Percentiles rank a stretch among this genome's conserved stretches.
phyloP scores from a whole-genome alignment of 2,888 invertebrate species.

The Amblyteles armatorius region DNA sequence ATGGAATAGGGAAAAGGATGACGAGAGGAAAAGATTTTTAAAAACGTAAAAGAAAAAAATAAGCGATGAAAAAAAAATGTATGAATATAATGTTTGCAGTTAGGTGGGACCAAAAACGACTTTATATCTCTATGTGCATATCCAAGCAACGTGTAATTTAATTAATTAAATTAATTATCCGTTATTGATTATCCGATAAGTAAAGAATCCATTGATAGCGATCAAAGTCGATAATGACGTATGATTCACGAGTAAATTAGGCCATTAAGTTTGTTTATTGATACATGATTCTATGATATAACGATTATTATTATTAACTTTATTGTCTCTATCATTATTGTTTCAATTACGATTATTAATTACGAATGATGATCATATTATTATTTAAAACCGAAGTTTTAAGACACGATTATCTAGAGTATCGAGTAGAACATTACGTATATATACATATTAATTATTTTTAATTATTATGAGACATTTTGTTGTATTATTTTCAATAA shows the following conservation, averaged over 20 bases:
- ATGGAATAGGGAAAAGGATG: conserved; percentile 41
- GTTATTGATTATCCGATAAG: conserved; percentile 81
- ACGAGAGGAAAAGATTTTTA: conserved; percentile 71
- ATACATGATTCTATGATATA: conserved; percentile 83
- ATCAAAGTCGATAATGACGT: conserved; percentile 79
- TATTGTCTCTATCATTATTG: conserved; percentile 75
- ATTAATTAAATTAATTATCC: conserved; percentile 84
- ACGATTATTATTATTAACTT: conserved; percentile 77
- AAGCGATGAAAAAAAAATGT: conserved; percentile 74
- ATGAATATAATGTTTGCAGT: conserved; percentile 84
- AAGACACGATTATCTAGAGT: conserved; percentile 83
- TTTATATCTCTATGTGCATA: conserved; percentile 85
- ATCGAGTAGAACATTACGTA: conserved; percentile 83
- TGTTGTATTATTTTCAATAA: conserved; percentile 85
- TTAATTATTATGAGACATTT: conserved; percentile 83
- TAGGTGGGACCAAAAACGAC: conserved; percentile 85
- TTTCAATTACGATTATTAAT: conserved; percentile 78
- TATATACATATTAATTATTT: conserved; percentile 84
- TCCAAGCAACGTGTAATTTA: conserved; percentile 84
- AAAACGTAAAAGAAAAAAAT: conserved; percentile 62
- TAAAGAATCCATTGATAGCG: conserved; percentile 79
- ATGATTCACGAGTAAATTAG: conserved; percentile 81
- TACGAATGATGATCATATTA: conserved; percentile 79
- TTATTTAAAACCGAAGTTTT: conserved; percentile 82
- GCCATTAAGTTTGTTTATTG: conserved; percentile 84